Conservation (phyloP, 2,113 vertebrate species). For the Forbesichthys agassizii region DNA sequence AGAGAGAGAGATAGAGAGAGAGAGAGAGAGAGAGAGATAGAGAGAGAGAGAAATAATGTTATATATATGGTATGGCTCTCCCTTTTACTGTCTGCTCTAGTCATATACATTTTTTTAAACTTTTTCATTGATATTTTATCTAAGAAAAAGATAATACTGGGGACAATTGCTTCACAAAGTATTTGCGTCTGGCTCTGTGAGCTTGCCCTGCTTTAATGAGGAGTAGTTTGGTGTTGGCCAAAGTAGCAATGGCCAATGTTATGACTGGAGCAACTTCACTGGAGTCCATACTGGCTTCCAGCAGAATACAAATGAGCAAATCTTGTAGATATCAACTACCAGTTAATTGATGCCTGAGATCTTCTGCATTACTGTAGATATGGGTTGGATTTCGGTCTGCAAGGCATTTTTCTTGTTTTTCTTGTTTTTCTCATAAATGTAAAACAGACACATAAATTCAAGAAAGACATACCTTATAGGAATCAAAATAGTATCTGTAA, state of each 20-base stretch:
- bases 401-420: neutral
- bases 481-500: too few species aligned
- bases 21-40: constrained; percentile 10
- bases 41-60: too few species aligned
- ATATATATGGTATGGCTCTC: too few species aligned
- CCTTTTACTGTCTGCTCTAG: too few species aligned
- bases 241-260: neutral
- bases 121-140: neutral
- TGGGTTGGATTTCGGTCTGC: neutral
- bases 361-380: neutral
- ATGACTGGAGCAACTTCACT: neutral
- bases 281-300: neutral
- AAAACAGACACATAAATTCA: too few species aligned
- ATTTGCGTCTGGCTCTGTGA: constrained; percentile 1
- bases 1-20: constrained; percentile 14
- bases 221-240: neutral
- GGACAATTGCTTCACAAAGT: too few species aligned
- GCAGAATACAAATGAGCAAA: constrained; percentile 4
- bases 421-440: too few species aligned
- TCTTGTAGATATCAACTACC: neutral
- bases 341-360: neutral
- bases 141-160: too few species aligned
- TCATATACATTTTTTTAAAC: neutral
- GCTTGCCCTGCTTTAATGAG: neutral
- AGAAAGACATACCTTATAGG: too few species aligned